Evolutionary conservation across 2,888 invertebrate species (phyloP).

Genomic region (Limenitis camilla): DNA sequence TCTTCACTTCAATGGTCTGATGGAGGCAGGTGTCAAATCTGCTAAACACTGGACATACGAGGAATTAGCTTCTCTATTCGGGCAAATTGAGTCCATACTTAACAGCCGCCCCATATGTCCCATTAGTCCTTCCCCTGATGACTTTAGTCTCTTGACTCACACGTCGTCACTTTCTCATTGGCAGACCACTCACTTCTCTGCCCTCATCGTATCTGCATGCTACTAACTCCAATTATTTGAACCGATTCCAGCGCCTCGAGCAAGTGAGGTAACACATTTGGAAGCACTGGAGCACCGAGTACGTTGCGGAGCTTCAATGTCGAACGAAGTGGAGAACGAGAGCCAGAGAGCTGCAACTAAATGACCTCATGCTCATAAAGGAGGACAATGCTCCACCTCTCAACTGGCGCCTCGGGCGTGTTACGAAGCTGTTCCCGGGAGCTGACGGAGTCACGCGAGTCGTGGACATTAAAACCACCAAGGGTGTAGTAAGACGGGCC

Average conservation of each 20-base stretch:
- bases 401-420: slow-evolving; percentile 13
- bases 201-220: not conserved
- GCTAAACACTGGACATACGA: too few species aligned
- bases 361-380: not conserved
- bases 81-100: not conserved
- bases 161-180: not conserved
- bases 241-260: not conserved
- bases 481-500: not conserved
- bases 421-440: slow-evolving; percentile 9
- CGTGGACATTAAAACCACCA: not conserved
- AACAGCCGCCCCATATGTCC: not conserved
- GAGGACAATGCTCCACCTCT: slow-evolving; percentile 2
- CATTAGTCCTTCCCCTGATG: not conserved
- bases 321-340: slow-evolving; percentile 11
- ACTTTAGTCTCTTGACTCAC: too few species aligned
- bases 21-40: too few species aligned
- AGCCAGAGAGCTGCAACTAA: not conserved
- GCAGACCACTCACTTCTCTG: not conserved
- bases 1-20: too few species aligned
- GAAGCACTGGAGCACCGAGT: slow-evolving; percentile 17
- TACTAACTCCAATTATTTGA: too few species aligned
- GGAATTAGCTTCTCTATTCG: too few species aligned
- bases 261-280: slow-evolving; percentile 15
- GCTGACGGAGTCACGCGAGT: not conserved
- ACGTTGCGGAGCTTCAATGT: slow-evolving; percentile 15